Base-by-base conservation (phyloP, 2,888 invertebrate species). In the Tyria jacobaeae region DNA sequence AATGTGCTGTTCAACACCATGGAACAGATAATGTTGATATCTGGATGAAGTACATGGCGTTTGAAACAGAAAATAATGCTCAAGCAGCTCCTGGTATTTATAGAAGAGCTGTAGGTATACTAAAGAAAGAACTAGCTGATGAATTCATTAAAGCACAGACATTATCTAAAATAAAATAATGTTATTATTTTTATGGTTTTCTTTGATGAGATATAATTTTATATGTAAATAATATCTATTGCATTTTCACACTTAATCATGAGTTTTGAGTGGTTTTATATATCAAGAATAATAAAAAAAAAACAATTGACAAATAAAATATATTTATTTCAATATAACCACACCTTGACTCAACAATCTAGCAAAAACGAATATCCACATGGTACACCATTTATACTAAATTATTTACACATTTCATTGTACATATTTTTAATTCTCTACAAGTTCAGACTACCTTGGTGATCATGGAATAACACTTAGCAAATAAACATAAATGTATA, bases 11-110 rank as follows among this genome's bases (percentile, higher is more conserved):
- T 17, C 89, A 94, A 60, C 96, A 96, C 69, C 96, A 97, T 86
- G 97, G 97, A 0, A 92, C 92, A 73, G 91, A 89, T 4, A 94
- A 95, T 81, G 89, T 95, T 5, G 95, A 96, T 66, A 91, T 97
- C 17, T 98, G 97, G 97, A 91, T 96, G 71, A 95, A 96, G 75
- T 96, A 95, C 78, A 95, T 97, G 57, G 90, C 94, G 65, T 96
- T 97, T 86, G 97, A 97, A 92, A 94, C 94, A 64, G 93, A 95
- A 69, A 87, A 93, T 4, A 95, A 95, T 67, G 88, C 94, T 0
- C 94, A 94, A 71, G 91, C 89, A 62, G 92, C 95, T 37, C 89
- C 94, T 0, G 83, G 90, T 2, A 87, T 97, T 35, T 95, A 96
- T 71, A 94, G 94, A 73, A 94, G 96, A 80, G 97, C 97, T 27